Conservation (phyloP, 2,113 vertebrate genomes). For the Vombatus ursinus region DNA sequence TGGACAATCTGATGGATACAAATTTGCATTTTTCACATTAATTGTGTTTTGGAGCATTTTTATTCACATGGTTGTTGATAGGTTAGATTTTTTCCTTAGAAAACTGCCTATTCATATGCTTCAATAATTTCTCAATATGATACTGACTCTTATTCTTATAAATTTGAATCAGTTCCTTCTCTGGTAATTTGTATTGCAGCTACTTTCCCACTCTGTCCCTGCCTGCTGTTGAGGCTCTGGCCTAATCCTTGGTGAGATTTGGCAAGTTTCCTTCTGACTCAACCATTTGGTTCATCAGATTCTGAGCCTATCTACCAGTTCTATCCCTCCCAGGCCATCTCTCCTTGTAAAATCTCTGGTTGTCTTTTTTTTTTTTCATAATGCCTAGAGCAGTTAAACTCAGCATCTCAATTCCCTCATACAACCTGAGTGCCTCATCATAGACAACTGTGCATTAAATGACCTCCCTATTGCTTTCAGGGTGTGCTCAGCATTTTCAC, state of each 20-base stretch:
- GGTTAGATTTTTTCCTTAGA: background rate
- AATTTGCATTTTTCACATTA: background rate
- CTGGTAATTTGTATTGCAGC: background rate
- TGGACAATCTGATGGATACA: background rate
- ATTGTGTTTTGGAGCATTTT: background rate
- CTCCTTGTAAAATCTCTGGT: background rate
- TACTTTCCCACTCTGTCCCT: background rate
- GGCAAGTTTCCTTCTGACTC: background rate
- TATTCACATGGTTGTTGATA: background rate
- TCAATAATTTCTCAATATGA: background rate
- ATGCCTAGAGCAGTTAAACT: constrained; percentile 18
- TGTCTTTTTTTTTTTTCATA: constrained; percentile 54
- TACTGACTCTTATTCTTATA: background rate
- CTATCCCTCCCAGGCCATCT: background rate
- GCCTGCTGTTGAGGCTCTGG: background rate
- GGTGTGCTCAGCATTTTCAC: constrained; percentile 49
- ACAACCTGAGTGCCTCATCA: constrained; percentile 8
- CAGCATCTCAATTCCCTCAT: constrained; percentile 23
- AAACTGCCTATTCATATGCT: background rate
- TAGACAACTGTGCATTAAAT: constrained; percentile 47
- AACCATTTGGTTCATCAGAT: background rate
- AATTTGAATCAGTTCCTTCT: background rate
- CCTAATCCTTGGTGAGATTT: background rate
- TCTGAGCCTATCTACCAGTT: background rate
- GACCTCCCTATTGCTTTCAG: constrained; percentile 23